Evolutionary conservation across 2,797 vertebrate species (phyloP).

Genomic region (Anguilla marmorata): DNA sequence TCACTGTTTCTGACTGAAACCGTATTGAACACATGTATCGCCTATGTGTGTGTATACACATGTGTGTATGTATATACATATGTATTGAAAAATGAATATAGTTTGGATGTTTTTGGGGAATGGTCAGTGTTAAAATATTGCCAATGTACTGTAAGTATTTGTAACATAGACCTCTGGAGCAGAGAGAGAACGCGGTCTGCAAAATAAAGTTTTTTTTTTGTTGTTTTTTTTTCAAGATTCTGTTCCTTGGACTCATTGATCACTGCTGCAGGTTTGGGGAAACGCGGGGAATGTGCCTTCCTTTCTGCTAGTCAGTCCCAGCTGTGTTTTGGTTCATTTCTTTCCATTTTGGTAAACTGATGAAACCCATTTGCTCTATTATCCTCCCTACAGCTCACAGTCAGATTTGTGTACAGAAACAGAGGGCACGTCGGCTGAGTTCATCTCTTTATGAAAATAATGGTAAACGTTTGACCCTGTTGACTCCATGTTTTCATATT

Average conservation of each 20-base stretch:
- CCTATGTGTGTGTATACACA: conserved; percentile 40
- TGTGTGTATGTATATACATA: conserved; percentile 62
- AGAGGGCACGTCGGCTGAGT: not conserved
- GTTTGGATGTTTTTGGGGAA: conserved; percentile 63
- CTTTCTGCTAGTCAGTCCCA: not conserved
- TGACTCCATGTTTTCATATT: no score
- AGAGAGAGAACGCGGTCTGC: conserved; percentile 59
- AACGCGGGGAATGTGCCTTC: not conserved
- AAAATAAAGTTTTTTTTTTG: conserved; percentile 66
- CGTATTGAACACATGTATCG: conserved; percentile 50
- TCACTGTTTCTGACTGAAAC: conserved; percentile 38
- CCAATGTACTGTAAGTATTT: conserved; percentile 67
- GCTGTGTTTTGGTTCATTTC: not conserved
- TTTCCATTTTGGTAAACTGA: not conserved
- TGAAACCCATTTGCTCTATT: not conserved
- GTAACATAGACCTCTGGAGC: conserved; percentile 57
- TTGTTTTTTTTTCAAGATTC: conserved; percentile 45
- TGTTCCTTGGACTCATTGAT: not conserved
- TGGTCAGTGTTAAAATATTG: conserved; percentile 60
- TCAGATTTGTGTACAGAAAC: not conserved
- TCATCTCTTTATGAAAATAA: not conserved
- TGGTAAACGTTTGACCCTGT: no score
- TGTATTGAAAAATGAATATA: conserved; percentile 65
- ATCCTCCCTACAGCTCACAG: no score
- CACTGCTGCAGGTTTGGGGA: not conserved